Evolutionary conservation across 2,113 vertebrate genomes (phyloP).

Genomic region (Centrocercus urophasianus): DNA sequence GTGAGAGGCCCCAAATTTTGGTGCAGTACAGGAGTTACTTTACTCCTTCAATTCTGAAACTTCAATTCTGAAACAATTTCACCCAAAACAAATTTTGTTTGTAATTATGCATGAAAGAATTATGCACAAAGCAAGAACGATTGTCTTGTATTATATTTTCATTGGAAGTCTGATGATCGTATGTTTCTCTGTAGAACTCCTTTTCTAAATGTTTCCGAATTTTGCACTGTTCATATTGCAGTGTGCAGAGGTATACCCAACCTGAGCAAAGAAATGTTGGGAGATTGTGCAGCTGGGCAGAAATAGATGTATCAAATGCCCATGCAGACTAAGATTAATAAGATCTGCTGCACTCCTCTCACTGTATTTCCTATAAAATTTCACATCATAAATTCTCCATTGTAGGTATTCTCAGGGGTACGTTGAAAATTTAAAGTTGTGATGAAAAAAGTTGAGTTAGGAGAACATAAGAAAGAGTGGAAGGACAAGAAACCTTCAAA

Average conservation of each 20-base stretch:
- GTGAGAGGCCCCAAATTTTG: neutral
- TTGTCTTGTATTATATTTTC: neutral
- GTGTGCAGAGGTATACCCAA: neutral
- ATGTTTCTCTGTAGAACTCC: accelerated
- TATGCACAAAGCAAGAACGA: neutral
- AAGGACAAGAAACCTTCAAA: neutral
- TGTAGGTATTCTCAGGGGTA: neutral
- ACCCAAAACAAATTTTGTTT: neutral
- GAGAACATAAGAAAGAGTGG: neutral
- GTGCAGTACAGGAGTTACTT: neutral
- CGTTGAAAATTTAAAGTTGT: neutral
- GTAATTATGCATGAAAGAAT: neutral
- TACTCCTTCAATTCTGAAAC: neutral
- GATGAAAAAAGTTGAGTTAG: neutral
- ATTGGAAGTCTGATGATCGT: neutral
- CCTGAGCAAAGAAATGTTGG: neutral
- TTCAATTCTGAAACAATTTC: neutral
- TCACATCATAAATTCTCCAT: neutral
- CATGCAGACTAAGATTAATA: neutral
- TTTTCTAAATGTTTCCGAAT: neutral
- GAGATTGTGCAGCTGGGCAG: neutral
- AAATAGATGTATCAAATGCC: neutral
- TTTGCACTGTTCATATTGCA: neutral
- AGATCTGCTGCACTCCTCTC: accelerated
- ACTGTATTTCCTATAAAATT: neutral